Conservation (phyloP, 2,113 vertebrate species). For the Ovis aries region ARS-UI_Ramb_v3.0 NC_056071.1:21548001-21548500, state of each 20-base stretch:
- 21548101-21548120: not conserved
- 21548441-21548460: not conserved
- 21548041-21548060: not conserved
- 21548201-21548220: not conserved
- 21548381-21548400: not conserved
- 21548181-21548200: not conserved
- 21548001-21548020: not conserved
- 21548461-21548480: not conserved
- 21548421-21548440: not conserved
- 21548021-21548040: not conserved
- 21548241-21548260: not conserved
- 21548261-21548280: not conserved
- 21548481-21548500: not conserved
- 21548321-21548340: constrained; percentile 9
- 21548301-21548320: constrained; percentile 7
- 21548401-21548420: not conserved
- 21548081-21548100: not conserved
- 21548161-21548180: constrained; percentile 13
- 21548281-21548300: not conserved
- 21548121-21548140: not conserved
- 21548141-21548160: constrained; percentile 31
- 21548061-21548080: not conserved
- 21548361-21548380: not conserved
- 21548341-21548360: constrained; percentile 14
- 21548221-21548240: constrained; percentile 11